Base-by-base conservation (phyloP, 2,888 invertebrate genomes). In the Artemia sinica region DNA sequence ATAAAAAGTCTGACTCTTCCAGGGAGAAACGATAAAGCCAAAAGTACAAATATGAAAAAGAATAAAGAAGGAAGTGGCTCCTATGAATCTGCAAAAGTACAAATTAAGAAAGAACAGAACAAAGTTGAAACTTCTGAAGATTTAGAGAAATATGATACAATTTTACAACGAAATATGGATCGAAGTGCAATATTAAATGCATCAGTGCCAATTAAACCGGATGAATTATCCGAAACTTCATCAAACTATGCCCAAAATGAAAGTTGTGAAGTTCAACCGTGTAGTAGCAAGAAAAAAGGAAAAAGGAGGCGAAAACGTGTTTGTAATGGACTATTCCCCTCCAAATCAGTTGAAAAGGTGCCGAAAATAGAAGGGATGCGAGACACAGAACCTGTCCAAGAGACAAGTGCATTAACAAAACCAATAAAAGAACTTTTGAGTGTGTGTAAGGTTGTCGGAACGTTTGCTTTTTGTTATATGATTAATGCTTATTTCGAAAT, bases 371-470 rank as follows among this genome's bases (percentile, higher is more conserved):
- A 58, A 58, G 10, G 9, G 1, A n/a, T 18, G 10, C 14, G n/a
- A n/a, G 58, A 58, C 8, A 58, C 10, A 1, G 14, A 58, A 18
- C 58, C 58, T 58, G 8, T 18, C 58, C 18, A n/a, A 14, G 18
- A 18, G 8, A 18, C 58, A 8, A 58, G 58, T 18, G 58, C 10
- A 58, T 14, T 58, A n/a, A 14, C 58, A 14, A n/a, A 18, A 18
- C 58, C 58, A 14, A 14, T 58, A 14, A n/a, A 18, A 10, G 58
- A 58, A n/a, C 58, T 58, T n/a, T 9, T 58, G n/a, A 18, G 58
- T n/a, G 58, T 58, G 18, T 58, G 58, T 58, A 58, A 58, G 58
- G 58, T 58, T 14, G 58, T 58, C 14, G 58, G 58, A 14, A 58
- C 14, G 14, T 8, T 58, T 10, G 58, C 58, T 18, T 9, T 58